phyloP scores from a whole-genome alignment of 37 sponge, comb jelly and placozoan species.

The Petrosia ficiformis region DNA sequence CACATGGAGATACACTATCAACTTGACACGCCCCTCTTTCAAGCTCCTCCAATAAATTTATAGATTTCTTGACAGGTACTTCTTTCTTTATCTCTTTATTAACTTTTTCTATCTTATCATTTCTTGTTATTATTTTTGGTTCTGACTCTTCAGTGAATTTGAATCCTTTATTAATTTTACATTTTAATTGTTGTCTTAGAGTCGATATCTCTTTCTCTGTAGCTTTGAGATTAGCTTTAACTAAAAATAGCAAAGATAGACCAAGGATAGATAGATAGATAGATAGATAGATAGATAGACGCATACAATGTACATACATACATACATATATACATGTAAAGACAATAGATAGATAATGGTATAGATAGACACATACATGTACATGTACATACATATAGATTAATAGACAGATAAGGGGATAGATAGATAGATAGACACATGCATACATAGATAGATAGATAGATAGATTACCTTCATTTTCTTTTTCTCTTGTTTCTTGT shows the following conservation, averaged over 20 bases:
- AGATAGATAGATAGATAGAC: too few species aligned
- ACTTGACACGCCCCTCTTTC: too few species aligned
- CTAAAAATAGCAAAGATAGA: background rate
- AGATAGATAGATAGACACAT: too few species aligned
- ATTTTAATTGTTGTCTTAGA: background rate
- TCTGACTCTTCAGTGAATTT: background rate
- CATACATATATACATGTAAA: background rate
- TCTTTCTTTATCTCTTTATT: background rate
- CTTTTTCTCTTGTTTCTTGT: conserved; percentile 29
- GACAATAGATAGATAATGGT: background rate
- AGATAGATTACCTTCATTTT: conserved; percentile 31
- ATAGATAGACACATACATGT: too few species aligned
- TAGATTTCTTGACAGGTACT: too few species aligned
- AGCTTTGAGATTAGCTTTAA: background rate
- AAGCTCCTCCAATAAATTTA: background rate
- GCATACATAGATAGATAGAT: background rate
- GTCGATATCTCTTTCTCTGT: background rate
- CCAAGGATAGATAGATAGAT: background rate
- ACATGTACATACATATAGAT: too few species aligned
- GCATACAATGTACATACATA: too few species aligned
- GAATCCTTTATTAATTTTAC: background rate
- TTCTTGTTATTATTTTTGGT: background rate
- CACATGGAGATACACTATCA: too few species aligned
- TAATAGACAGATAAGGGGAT: background rate
- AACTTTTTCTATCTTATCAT: background rate